Evolutionary conservation across 2,797 vertebrate genomes (phyloP), one percentile per base, ranked within the genome.

Genomic region (Taeniopygia guttata): DNA sequence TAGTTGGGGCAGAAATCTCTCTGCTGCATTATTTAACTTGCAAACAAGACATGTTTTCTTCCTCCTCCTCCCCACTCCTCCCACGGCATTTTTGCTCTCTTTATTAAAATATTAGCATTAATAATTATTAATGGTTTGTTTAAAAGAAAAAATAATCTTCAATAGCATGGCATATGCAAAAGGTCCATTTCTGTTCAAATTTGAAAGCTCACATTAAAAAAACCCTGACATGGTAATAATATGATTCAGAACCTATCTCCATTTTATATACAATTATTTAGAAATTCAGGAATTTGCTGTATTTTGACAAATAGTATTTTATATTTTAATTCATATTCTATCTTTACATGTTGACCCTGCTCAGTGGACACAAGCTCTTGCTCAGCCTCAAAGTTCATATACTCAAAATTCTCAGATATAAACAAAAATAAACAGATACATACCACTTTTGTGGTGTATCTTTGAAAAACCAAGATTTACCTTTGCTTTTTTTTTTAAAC

Each of bases 361-460:
- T 86, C 45, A 84, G 66, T 88, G 43, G 55, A 76, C 48, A 67
- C 2, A 60, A 70, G 26, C 40, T 83, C 45, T 67, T 77, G 55
- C 73, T 88, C 56, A 67, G 18, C 23, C 46, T 52, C 38, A 1
- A 80, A 63, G 34, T 68, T 77, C 52, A 55, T 75, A 91, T 48
- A 59, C 58, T 93, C 89, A 43, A 69, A 91, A 73, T 69, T 86
- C 66, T 92, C 62, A 84, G 36, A 38, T 86, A 95, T 45, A 84
- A 94, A 83, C 87, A 91, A 89, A 94, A 89, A 55, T 55, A 87
- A 76, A 69, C 30, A 86, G 85, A 84, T 96, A 93, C 54, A 89
- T 73, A 80, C 68, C 84, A 62, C 56, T 18, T 51, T 5, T 7
- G 60, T 15, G 60, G 86, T 80, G 77, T 90, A 92, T 93, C 84